phyloP scores from a whole-genome alignment of 2,888 invertebrate species.

The Aricia artaxerxes region DNA sequence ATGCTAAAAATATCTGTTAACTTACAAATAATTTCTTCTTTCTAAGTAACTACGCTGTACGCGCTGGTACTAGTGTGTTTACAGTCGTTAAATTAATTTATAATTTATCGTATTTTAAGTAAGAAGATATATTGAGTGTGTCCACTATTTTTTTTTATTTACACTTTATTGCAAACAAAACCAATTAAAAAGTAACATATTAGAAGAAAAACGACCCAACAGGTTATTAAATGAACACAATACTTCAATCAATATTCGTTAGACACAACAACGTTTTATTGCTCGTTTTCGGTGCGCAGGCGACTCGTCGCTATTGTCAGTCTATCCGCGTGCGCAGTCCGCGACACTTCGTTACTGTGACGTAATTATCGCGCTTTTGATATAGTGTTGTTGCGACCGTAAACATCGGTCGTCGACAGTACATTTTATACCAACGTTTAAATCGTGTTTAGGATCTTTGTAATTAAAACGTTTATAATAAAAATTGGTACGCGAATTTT shows the following conservation, averaged over 20 bases:
- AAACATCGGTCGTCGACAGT: slow-evolving; percentile 31
- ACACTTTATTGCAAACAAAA: too few species aligned
- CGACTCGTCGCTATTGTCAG: slow-evolving; percentile 57
- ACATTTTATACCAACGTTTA: not conserved
- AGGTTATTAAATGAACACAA: not conserved
- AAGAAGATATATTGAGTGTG: too few species aligned
- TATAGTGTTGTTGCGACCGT: slow-evolving; percentile 39
- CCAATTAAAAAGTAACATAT: too few species aligned
- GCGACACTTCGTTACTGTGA: slow-evolving; percentile 57
- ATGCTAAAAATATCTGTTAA: not conserved
- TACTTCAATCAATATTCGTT: not conserved
- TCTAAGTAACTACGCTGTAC: too few species aligned
- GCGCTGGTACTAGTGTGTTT: not conserved
- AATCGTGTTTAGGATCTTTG: not conserved
- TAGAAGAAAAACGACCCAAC: too few species aligned
- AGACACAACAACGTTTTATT: slow-evolving; percentile 39
- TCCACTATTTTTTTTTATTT: not conserved
- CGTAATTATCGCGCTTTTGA: slow-evolving; percentile 39
- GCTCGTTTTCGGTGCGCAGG: slow-evolving; percentile 55
- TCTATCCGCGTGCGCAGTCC: slow-evolving; percentile 64
- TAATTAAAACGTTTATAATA: not conserved
- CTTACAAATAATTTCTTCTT: not conserved
- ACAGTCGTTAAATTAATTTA: not conserved
- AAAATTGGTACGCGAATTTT: slow-evolving; percentile 57
- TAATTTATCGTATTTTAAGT: too few species aligned